These are phyloP conservation scores for Aleadryas rufinucha DNA, from an alignment of 2,113 vertebrate genomes.

Conservation along the genomic window DNA sequence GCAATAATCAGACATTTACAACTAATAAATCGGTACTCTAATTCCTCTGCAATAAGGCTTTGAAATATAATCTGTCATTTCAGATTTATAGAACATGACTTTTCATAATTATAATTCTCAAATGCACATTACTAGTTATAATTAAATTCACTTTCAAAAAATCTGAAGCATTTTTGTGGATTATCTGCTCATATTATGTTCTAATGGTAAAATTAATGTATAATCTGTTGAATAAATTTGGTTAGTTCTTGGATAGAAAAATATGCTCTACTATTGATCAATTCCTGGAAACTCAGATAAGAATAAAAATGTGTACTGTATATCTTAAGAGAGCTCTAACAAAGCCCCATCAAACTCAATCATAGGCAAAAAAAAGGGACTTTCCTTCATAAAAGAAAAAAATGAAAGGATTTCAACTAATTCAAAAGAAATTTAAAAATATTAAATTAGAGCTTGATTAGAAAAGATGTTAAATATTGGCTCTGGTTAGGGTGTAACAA, in stretches of 20 bases:
- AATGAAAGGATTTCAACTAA: slow-evolving; percentile 19
- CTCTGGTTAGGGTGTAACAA: slow-evolving; percentile 11
- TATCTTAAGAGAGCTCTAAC: slow-evolving; percentile 32
- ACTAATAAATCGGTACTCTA: slow-evolving; percentile 77
- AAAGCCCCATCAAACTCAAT: slow-evolving; percentile 49
- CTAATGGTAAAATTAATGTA: slow-evolving; percentile 71
- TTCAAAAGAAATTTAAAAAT: slow-evolving; percentile 39
- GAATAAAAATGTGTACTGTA: slow-evolving; percentile 41
- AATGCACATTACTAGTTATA: slow-evolving; percentile 71
- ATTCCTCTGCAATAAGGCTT: slow-evolving; percentile 77
- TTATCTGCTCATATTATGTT: slow-evolving; percentile 69
- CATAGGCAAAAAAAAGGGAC: background rate
- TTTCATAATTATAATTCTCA: slow-evolving; percentile 77
- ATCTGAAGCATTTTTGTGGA: slow-evolving; percentile 69
- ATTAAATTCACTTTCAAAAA: slow-evolving; percentile 81
- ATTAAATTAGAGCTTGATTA: slow-evolving; percentile 48
- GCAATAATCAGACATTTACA: slow-evolving; percentile 78
- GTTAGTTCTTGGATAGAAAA: slow-evolving; percentile 58
- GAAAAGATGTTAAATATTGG: slow-evolving; percentile 51
- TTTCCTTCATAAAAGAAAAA: slow-evolving; percentile 22
- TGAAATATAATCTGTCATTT: slow-evolving; percentile 81
- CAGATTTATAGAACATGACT: slow-evolving; percentile 74
- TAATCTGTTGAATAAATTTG: slow-evolving; percentile 73
- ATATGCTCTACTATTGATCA: slow-evolving; percentile 50
- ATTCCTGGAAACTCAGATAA: slow-evolving; percentile 61